These are phyloP conservation scores for Percina caprodes DNA, from an alignment of 2,113 vertebrate species.

Conservation along the genomic window DNA sequence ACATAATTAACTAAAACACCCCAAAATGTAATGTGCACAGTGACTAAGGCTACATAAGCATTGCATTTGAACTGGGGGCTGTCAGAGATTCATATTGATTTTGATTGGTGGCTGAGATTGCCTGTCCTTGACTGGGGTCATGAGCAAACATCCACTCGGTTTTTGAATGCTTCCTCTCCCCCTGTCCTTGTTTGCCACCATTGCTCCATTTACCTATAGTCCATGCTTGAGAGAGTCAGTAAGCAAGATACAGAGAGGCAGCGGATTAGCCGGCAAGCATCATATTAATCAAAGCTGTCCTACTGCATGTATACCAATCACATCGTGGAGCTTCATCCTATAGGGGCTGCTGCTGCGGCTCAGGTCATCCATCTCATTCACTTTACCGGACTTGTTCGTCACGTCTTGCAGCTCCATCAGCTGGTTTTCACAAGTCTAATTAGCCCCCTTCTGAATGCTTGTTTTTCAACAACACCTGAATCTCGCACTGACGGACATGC, in stretches of 20 bases:
- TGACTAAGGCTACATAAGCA: background rate
- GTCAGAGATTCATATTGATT: background rate
- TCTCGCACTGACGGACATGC: slow-evolving; percentile 44
- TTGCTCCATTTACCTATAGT: background rate
- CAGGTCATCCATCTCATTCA: slow-evolving; percentile 61
- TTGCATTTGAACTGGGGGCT: background rate
- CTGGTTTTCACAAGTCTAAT: slow-evolving; percentile 68
- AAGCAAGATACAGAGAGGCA: background rate
- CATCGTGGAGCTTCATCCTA: slow-evolving; percentile 8
- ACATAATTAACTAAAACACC: too few species aligned
- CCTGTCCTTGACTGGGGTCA: slow-evolving; percentile 21
- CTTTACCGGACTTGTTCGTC: slow-evolving; percentile 41
- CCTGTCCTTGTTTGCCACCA: background rate
- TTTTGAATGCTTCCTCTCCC: background rate
- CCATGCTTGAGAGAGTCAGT: slow-evolving; percentile 8
- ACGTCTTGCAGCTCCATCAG: slow-evolving; percentile 28
- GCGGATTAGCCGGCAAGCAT: background rate
- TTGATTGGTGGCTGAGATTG: background rate
- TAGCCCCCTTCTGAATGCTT: slow-evolving; percentile 73
- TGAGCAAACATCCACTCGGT: slow-evolving; percentile 1
- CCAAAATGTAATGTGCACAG: background rate
- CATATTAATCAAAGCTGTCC: slow-evolving; percentile 46
- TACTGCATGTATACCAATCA: slow-evolving; percentile 14
- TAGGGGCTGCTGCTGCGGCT: slow-evolving; percentile 26
- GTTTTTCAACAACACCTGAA: slow-evolving; percentile 58